Percentiles rank a stretch among this genome's conserved stretches.
phyloP scores from a whole-genome alignment of 1,140 invertebrate genomes.

The Meloidogyne floridensis region DNA sequence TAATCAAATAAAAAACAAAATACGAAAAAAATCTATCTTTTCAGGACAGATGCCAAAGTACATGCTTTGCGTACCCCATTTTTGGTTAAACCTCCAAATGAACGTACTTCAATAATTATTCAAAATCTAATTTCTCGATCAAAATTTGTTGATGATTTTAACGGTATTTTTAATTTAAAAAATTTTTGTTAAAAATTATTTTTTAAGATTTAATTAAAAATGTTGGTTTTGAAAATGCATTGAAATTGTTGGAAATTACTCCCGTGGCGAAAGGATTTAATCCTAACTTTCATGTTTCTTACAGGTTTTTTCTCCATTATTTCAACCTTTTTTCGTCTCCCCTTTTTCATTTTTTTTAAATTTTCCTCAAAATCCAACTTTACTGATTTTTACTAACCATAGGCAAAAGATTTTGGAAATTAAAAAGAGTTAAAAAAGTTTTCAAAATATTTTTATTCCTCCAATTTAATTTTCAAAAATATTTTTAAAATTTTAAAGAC shows the following conservation, averaged over 20 bases:
- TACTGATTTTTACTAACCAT: too few species aligned
- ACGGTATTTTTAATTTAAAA: conserved; percentile 22
- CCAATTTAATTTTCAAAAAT: too few species aligned
- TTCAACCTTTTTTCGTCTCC: neutral
- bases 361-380: too few species aligned
- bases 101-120: conserved; percentile 5
- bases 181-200: neutral
- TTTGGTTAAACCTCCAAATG: conserved; percentile 42
- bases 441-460: neutral
- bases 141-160: conserved; percentile 37
- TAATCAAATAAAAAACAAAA: too few species aligned
- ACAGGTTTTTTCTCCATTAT: conserved; percentile 35
- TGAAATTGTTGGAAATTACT: conserved; percentile 45
- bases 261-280: conserved; percentile 52
- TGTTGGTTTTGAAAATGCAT: conserved; percentile 12
- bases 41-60: conserved; percentile 52
- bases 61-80: conserved; percentile 50
- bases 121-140: conserved; percentile 13
- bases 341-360: too few species aligned
- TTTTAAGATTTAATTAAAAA: conserved; percentile 22
- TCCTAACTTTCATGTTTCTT: conserved; percentile 39
- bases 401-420: too few species aligned
- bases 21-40: neutral
- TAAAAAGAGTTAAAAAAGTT: too few species aligned
- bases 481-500: conserved; percentile 28